Percentiles rank a stretch among this genome's conserved stretches.
Conservation (phyloP, 1,140 invertebrate species). For the Drosophila nannoptera region DNA sequence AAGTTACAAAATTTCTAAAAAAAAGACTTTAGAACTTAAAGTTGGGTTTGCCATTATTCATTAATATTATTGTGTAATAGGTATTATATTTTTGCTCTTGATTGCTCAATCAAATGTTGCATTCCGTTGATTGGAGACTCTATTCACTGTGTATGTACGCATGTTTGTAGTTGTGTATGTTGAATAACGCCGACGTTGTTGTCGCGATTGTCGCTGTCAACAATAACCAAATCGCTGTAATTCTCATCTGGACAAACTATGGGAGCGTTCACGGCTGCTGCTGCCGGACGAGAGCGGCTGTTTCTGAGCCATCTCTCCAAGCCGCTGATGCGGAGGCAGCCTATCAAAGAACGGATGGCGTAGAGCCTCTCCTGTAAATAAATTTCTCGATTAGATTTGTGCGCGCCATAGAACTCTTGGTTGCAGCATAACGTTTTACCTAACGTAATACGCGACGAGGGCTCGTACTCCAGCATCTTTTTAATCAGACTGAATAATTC, state of each 20-base stretch:
- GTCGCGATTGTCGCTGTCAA: conserved; percentile 68
- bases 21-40: conserved; percentile 65
- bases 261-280: conserved; percentile 78
- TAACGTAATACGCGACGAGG: conserved; percentile 91
- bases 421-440: conserved; percentile 73
- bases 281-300: conserved; percentile 74
- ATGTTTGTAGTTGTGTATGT: conserved; percentile 54
- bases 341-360: conserved; percentile 96
- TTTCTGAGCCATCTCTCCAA: conserved; percentile 80
- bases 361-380: conserved; percentile 85
- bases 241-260: conserved; percentile 79
- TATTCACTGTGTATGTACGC: conserved; percentile 41
- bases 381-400: background rate
- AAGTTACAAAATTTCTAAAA: conserved; percentile 60
- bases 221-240: conserved; percentile 80
- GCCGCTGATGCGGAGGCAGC: conserved; percentile 86
- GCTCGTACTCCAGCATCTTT: conserved; percentile 98
- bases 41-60: conserved; percentile 37
- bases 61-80: conserved; percentile 29
- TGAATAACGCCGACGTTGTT: conserved; percentile 49
- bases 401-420: background rate
- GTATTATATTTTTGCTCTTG: conserved; percentile 25
- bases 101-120: conserved; percentile 34
- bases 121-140: conserved; percentile 44
- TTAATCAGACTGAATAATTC: conserved; percentile 96